These are phyloP conservation scores for Pterois miles DNA, from an alignment of 2,797 vertebrate species.

Conservation along the genomic window DNA sequence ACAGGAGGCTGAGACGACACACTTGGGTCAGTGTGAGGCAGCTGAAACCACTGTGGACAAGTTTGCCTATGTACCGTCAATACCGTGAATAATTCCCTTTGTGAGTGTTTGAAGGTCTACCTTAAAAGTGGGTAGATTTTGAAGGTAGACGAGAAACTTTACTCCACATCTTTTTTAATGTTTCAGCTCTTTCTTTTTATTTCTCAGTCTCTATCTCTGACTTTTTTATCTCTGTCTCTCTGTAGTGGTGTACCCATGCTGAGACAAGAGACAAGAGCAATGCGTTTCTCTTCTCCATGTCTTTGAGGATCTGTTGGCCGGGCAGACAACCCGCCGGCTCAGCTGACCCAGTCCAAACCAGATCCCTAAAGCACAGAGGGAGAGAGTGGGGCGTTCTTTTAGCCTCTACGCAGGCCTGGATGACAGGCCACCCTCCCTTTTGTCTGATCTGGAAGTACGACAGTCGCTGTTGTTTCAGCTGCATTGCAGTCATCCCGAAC, in stretches of 20 bases:
- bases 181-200: conserved; percentile 1
- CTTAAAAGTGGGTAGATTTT: conserved; percentile 1
- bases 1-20: conserved; percentile 20
- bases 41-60: conserved; percentile 13
- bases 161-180: not conserved
- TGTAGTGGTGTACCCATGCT: conserved; percentile 29
- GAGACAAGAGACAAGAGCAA: conserved; percentile 50
- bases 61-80: not conserved
- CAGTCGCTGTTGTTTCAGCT: conserved; percentile 70
- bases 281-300: conserved; percentile 22
- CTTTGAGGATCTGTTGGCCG: conserved; percentile 55
- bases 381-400: conserved; percentile 26
- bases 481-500: conserved; percentile 78
- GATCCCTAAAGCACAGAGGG: conserved; percentile 29
- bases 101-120: conserved; percentile 4
- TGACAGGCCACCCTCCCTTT: conserved; percentile 58
- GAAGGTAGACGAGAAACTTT: too few relatives aligned
- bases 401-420: conserved; percentile 24
- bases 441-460: conserved; percentile 43
- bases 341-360: conserved; percentile 19
- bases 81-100: conserved; percentile 26
- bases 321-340: conserved; percentile 9
- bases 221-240: conserved; percentile 32
- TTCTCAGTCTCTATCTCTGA: conserved; percentile 4
- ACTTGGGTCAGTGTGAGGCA: not conserved